Evolutionary conservation across 2,797 vertebrate genomes (phyloP), one percentile per base, ranked within the genome.

Genomic region (Mormyrus hasselquistii): DNA sequence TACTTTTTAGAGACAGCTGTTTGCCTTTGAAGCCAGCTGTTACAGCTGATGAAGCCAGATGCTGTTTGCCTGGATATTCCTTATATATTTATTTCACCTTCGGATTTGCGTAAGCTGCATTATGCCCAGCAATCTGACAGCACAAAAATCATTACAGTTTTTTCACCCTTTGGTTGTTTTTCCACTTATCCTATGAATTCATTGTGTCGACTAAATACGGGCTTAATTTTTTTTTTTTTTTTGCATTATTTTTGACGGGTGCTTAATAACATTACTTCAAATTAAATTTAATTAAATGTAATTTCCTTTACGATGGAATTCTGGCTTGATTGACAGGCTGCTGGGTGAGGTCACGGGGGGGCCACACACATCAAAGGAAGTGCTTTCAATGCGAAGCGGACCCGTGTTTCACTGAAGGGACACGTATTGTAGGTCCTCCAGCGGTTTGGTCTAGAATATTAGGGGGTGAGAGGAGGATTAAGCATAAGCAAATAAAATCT

Each of bases 251-350:
- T 76, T 76, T 41, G 14, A 12, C 2, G 14, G 90, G 87, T 6
- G 76, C 88, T 90, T 90, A 91, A 92, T 88, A 88, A 88, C 91
- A 90, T 89, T 86, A 85, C 87, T 87, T 90, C 69, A 91, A 91
- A 91, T 90, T 90, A 88, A 89, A 90, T 91, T 90, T 88, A 87
- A 86, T n/a, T 87, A 88, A 91, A 91, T 84, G 87, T 89, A 89
- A 89, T 92, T 90, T 92, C 89, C 90, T 89, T 87, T 89, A 91
- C 87, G 90, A 91, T 88, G 87, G 84, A 90, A 76, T 88, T 89
- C 89, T 47, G 55, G 86, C 89, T 85, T 90, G 91, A 91, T 89
- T 91, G 91, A 87, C 89, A 90, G 69, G 73, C 41, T 53, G 22
- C 12, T 59, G 55, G 2, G 49, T 12, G 57, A 85, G 89, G 90